Evolutionary conservation across 2,113 vertebrate species (phyloP).

Genomic region (Morone chrysops): DNA sequence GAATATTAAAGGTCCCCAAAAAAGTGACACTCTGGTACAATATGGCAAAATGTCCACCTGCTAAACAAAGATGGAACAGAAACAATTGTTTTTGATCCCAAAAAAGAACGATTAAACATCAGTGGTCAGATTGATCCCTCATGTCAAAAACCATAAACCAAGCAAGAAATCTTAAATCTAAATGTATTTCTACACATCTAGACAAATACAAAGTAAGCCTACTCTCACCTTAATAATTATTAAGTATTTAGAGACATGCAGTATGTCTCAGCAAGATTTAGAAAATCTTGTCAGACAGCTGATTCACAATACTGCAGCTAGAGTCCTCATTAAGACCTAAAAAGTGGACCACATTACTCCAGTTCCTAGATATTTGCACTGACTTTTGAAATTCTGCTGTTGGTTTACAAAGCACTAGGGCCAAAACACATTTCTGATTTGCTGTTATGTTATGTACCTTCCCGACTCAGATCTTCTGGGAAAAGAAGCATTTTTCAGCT

Average conservation of each 20-base stretch:
- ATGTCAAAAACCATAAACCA: not conserved
- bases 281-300: not conserved
- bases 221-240: not conserved
- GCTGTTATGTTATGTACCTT: not conserved
- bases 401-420: not conserved
- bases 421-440: not conserved
- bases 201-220: not conserved
- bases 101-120: not conserved
- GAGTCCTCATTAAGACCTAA: not conserved
- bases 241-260: too few relatives aligned
- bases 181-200: too few relatives aligned
- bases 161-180: not conserved
- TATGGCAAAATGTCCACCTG: too few relatives aligned
- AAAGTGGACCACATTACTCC: not conserved
- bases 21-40: too few relatives aligned
- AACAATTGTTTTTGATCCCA: not conserved
- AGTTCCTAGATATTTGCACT: not conserved
- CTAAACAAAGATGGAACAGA: not conserved
- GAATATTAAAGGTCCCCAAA: too few relatives aligned
- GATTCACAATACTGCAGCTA: too few relatives aligned
- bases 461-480: not conserved
- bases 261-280: not conserved
- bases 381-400: not conserved
- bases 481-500: not conserved
- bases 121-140: not conserved